These are phyloP conservation scores for Oncorhynchus gorbuscha DNA, from an alignment of 2,113 vertebrate genomes.

Conservation along the genomic window DNA sequence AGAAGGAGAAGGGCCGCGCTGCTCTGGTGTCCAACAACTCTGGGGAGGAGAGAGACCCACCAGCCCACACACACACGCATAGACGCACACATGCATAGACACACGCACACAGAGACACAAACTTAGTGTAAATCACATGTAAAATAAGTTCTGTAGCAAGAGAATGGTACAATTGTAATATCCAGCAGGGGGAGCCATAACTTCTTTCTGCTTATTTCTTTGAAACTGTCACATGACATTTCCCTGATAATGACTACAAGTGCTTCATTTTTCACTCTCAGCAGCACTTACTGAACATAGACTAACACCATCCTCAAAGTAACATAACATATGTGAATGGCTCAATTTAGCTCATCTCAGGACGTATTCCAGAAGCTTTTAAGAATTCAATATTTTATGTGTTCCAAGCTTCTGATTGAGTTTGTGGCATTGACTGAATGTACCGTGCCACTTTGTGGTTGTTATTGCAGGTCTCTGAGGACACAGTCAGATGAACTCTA, in stretches of 20 bases:
- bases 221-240: conserved; percentile 9
- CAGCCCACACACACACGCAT: background rate
- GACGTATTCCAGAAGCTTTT: conserved; percentile 69
- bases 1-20: conserved; percentile 78
- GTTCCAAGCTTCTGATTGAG: conserved; percentile 60
- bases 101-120: too few species aligned
- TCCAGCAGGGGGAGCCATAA: conserved; percentile 33
- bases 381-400: conserved; percentile 73
- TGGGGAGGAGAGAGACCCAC: conserved; percentile 26
- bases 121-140: background rate
- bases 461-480: background rate
- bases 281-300: too few species aligned
- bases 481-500: conserved; percentile 60
- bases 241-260: conserved; percentile 27
- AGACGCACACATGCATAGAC: too few species aligned
- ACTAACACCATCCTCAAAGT: too few species aligned
- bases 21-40: conserved; percentile 80
- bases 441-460: conserved; percentile 21
- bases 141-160: background rate
- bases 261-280: conserved; percentile 35
- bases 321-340: conserved; percentile 62
- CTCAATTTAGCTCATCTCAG: conserved; percentile 61
- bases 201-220: background rate
- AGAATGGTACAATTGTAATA: background rate
- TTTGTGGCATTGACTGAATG: conserved; percentile 43